Evolutionary conservation across 64 coral and sea anemone genomes (phyloP).

Genomic region (Dendrophyllia cribrosa): DNA sequence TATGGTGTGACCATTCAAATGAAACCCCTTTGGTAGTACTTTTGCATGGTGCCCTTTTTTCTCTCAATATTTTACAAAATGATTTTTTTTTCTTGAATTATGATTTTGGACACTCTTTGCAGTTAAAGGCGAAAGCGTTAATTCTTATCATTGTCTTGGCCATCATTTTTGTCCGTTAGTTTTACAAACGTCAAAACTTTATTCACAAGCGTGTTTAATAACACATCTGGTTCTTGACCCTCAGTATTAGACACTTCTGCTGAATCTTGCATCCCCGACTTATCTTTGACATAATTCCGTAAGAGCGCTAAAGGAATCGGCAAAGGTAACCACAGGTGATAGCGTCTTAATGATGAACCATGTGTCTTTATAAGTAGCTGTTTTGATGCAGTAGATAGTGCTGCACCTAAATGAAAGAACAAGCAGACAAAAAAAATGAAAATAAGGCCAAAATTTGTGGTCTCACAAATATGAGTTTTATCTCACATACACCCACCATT

Average conservation of each 20-base stretch:
- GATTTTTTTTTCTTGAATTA: too few species aligned
- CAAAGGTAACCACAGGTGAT: constrained; percentile 93
- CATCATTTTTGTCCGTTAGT: background rate
- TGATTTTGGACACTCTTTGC: too few species aligned
- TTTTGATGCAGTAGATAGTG: constrained; percentile 64
- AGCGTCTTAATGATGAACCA: constrained; percentile 77
- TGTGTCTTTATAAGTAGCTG: constrained; percentile 81
- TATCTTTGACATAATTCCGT: background rate
- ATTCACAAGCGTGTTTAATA: background rate
- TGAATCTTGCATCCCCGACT: background rate
- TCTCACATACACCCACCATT: too few species aligned
- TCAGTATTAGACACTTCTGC: background rate
- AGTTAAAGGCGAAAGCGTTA: too few species aligned
- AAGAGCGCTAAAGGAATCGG: constrained; percentile 58
- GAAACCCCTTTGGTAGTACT: too few species aligned
- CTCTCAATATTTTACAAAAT: too few species aligned
- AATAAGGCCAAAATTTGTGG: too few species aligned
- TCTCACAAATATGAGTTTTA: too few species aligned
- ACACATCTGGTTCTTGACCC: background rate
- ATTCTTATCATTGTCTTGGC: background rate
- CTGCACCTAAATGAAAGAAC: constrained; percentile 59
- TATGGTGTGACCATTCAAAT: too few species aligned
- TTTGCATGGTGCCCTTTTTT: too few species aligned
- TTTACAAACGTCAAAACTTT: background rate
- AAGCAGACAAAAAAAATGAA: background rate